Conservation (phyloP, 1,140 invertebrate genomes). For the Drosophila santomea region DNA sequence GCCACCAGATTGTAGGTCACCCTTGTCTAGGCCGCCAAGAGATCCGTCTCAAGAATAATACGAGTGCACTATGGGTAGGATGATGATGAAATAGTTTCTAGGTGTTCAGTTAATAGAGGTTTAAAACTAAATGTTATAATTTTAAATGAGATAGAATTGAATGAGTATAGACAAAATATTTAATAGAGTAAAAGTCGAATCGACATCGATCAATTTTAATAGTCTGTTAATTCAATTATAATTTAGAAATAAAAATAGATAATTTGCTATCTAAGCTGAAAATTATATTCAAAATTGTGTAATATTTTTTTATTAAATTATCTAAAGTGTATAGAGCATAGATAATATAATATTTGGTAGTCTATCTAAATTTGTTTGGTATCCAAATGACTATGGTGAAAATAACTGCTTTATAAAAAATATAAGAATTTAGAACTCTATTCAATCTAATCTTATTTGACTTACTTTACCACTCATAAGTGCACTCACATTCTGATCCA, state of each 20-base stretch:
- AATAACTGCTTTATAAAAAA: not conserved
- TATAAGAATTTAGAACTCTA: not conserved
- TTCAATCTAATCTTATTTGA: constrained; percentile 1
- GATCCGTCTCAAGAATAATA: constrained; percentile 11
- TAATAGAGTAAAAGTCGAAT: not conserved
- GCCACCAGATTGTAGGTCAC: constrained; percentile 76
- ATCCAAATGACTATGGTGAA: not conserved
- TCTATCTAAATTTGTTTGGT: not conserved
- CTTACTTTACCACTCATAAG: constrained; percentile 3
- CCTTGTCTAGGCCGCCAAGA: constrained; percentile 28
- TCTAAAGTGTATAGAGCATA: not conserved
- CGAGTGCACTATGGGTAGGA: constrained; percentile 5
- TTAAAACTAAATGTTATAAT: not conserved
- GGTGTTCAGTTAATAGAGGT: not conserved
- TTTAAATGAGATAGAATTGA: not conserved
- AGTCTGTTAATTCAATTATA: not conserved
- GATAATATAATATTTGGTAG: not conserved
- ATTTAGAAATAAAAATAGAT: not conserved
- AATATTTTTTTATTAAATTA: not conserved
- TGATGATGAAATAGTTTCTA: not conserved
- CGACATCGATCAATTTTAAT: not conserved
- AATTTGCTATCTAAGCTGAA: no score
- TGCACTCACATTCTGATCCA: constrained; percentile 13
- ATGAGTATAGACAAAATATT: not conserved
- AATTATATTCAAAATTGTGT: not conserved